These are phyloP conservation scores for Crotalus adamanteus DNA, from an alignment of 2,797 vertebrate genomes.

Conservation along the genomic window DNA sequence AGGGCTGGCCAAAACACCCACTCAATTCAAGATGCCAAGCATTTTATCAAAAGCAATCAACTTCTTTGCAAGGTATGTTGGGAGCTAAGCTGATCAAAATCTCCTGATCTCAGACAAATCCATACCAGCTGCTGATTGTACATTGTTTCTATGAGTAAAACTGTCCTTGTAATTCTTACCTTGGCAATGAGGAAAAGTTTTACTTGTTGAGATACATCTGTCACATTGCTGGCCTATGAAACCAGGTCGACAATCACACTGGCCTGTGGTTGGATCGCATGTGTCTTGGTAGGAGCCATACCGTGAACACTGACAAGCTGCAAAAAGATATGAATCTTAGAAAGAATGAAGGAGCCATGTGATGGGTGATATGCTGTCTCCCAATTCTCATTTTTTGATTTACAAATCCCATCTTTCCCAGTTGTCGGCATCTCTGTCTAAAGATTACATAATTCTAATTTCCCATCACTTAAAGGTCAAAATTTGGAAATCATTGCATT, in stretches of 20 bases:
- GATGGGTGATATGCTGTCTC: neutral
- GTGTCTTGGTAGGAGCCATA: conserved; percentile 72
- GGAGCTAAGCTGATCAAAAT: neutral
- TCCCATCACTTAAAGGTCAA: neutral
- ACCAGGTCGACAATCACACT: conserved; percentile 78
- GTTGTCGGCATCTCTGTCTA: neutral
- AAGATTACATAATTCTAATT: neutral
- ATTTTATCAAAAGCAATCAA: neutral
- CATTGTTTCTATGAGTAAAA: neutral
- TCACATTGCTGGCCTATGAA: conserved; percentile 79
- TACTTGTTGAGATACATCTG: conserved; percentile 72
- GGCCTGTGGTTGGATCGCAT: conserved; percentile 76
- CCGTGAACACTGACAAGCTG: conserved; percentile 82
- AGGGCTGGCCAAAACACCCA: neutral
- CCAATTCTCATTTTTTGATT: neutral
- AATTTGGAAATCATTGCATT: neutral
- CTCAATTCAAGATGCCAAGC: neutral
- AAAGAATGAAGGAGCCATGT: neutral
- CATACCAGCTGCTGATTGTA: accelerated
- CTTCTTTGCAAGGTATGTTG: neutral
- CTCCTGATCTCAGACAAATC: neutral
- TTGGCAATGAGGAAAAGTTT: conserved; percentile 79
- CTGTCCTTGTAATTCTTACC: conserved; percentile 64
- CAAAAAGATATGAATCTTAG: conserved; percentile 20
- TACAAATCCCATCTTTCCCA: neutral